phyloP scores from a whole-genome alignment of 1,140 invertebrate species.

The Lucilia sericata region DNA sequence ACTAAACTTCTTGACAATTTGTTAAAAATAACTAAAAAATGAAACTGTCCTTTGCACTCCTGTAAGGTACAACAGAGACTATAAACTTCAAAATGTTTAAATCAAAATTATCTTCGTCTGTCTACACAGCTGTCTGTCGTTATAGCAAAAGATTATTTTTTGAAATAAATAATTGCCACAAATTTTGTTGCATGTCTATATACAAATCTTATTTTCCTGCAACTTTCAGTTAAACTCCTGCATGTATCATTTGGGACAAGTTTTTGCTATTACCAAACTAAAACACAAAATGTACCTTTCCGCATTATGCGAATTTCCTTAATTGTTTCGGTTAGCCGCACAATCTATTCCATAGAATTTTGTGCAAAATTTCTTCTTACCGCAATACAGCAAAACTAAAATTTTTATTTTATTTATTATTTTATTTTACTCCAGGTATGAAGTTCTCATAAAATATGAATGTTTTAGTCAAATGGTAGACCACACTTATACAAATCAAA shows the following conservation, averaged over 20 bases:
- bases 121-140: not conserved
- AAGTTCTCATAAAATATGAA: not conserved
- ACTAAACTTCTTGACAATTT: not conserved
- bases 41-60: not conserved
- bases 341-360: conserved; percentile 48
- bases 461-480: conserved; percentile 44
- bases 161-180: not conserved
- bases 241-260: not conserved
- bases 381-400: conserved; percentile 20
- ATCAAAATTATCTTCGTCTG: not conserved
- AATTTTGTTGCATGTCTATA: not conserved
- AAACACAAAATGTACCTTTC: conserved; percentile 4
- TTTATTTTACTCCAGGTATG: not conserved
- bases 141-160: not conserved
- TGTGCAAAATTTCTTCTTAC: conserved; percentile 32
- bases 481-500: conserved; percentile 50
- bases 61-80: not conserved
- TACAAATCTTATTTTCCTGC: not conserved
- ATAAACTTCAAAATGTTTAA: not conserved
- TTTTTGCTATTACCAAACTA: not conserved
- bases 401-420: not conserved
- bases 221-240: not conserved
- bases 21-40: not conserved
- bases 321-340: conserved; percentile 51
- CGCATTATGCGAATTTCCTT: conserved; percentile 49